phyloP scores from a whole-genome alignment of 2,888 invertebrate genomes.

The Scrobipalpa costella region DNA sequence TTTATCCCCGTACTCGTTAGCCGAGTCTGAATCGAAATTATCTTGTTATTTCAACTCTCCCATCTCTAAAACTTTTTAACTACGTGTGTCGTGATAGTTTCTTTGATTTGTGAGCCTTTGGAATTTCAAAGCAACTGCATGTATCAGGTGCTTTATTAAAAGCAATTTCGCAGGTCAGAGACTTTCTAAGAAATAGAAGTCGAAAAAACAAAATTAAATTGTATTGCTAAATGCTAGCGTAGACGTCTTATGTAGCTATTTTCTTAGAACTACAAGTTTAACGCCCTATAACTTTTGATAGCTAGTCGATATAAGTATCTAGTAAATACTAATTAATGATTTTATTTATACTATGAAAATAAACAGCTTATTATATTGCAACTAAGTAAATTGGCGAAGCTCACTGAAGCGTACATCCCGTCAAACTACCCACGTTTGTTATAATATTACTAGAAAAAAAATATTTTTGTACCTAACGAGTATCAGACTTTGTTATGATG shows the following conservation, averaged over 20 bases:
- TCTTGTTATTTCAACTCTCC: conserved; percentile 52
- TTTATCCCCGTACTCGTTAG: conserved; percentile 69
- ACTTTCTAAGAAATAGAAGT: not conserved
- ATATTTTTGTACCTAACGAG: too few species aligned
- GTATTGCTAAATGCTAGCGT: not conserved
- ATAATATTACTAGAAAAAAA: too few species aligned
- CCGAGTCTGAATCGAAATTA: conserved; percentile 64
- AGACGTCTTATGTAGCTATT: not conserved
- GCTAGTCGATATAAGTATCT: not conserved
- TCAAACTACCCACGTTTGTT: too few species aligned
- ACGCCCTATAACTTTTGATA: not conserved
- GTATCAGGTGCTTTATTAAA: not conserved
- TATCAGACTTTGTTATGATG: too few species aligned
- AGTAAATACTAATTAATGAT: not conserved
- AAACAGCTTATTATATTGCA: too few species aligned
- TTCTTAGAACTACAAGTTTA: not conserved
- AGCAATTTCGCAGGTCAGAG: not conserved
- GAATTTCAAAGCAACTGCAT: not conserved
- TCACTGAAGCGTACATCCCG: too few species aligned
- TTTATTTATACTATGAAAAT: not conserved
- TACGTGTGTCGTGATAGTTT: not conserved
- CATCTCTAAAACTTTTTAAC: conserved; percentile 35
- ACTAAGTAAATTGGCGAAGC: too few species aligned
- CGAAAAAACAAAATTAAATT: not conserved
- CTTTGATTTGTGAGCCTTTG: conserved; percentile 7